These are phyloP conservation scores for Vanessa tameamea DNA, from an alignment of 1,140 invertebrate species.

Conservation along the genomic window DNA sequence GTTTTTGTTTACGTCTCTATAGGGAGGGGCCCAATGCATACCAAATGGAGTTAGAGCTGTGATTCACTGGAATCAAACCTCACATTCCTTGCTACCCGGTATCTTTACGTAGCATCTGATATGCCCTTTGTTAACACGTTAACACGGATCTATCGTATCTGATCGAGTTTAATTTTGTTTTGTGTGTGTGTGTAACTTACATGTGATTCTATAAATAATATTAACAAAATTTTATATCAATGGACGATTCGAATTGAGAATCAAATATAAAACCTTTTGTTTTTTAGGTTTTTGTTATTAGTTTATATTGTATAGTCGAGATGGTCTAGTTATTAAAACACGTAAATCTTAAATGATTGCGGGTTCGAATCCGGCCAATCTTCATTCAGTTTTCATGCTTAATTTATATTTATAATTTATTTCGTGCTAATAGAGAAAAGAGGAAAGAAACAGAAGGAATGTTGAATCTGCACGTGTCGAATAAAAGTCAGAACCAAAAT, in stretches of 20 bases:
- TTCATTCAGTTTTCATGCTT: too few relatives aligned
- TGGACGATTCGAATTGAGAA: too few relatives aligned
- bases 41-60: conserved; percentile 15
- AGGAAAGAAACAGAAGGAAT: too few relatives aligned
- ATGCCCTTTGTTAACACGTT: conserved; percentile 48
- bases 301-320: background rate
- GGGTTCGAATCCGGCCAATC: too few relatives aligned
- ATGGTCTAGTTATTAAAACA: background rate
- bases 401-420: too few relatives aligned
- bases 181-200: background rate
- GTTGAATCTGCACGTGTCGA: too few relatives aligned
- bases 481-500: too few relatives aligned
- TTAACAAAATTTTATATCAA: background rate
- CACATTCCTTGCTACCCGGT: conserved; percentile 41
- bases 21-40: background rate
- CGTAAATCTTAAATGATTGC: too few relatives aligned
- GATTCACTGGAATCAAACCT: conserved; percentile 33
- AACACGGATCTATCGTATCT: conserved; percentile 49
- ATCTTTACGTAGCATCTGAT: conserved; percentile 25
- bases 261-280: too few relatives aligned
- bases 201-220: background rate
- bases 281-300: too few relatives aligned
- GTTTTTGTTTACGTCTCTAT: background rate
- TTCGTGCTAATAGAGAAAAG: too few relatives aligned
- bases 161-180: conserved; percentile 34